Base-by-base conservation (phyloP, 2,113 vertebrate genomes). In the Syngnathus typhle region DNA sequence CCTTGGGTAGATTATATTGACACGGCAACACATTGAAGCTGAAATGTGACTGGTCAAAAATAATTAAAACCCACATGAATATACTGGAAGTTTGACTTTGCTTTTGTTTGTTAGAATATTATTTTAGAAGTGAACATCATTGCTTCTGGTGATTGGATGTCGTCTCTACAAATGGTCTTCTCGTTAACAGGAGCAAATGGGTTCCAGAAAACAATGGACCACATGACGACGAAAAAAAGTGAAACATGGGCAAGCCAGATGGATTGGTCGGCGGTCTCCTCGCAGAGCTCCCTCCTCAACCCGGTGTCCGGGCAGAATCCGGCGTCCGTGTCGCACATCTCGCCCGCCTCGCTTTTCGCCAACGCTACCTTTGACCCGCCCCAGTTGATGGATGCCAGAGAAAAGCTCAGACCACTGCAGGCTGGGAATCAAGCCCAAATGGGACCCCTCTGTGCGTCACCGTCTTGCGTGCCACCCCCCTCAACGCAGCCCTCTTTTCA, bases 191-290 rank as follows among this genome's bases (percentile, higher is more conserved):
- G 27, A 75, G 44, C 4, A 15, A 21, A 60, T 63, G 23, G 64
- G 19, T 67, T 0, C 65, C 70, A 62, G 75, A 76, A 43, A 46
- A 75, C 47, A 23, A 87, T 83, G 81, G 75, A 86, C 52, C 75
- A 82, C 79, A 39, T 64, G 1, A 21, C 78, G 32, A 47, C 46
- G n/a, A 79, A 79, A 59, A 79, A 84, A 59, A 78, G 32, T 69
- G 74, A 66, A 1, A 55, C 64, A 0, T 84, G 84, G 86, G 18
- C 13, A 1, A 21, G 16, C 19, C 79, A 79, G 38, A 75, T 68
- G 47, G 78, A 52, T 68, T 88, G 86, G 84, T 60, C 84, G 3
- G 27, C 67, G 13, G 1, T 72, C 49, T 68, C 69, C 15, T 16
- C 70, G 54, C 76, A 73, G 43, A 77, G 73, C 66, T 5, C 65